These are phyloP conservation scores for Anadara kagoshimensis DNA, from an alignment of 1,140 invertebrate species.

Conservation along the genomic window DNA sequence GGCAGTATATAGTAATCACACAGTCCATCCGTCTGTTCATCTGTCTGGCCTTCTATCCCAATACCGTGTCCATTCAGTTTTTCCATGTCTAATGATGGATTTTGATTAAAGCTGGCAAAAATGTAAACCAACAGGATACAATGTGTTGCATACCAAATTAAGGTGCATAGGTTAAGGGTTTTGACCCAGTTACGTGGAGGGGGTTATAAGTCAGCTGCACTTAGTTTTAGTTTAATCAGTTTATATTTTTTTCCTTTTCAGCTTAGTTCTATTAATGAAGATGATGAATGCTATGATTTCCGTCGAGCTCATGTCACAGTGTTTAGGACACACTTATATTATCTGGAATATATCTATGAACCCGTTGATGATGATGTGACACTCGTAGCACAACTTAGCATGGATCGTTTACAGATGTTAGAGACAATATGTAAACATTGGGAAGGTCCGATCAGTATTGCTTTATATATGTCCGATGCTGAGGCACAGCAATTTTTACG, in stretches of 20 bases:
- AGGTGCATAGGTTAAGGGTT: no score
- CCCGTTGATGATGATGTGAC: conserved; percentile 83
- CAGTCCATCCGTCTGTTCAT: no score
- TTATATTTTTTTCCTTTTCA: conserved; percentile 7
- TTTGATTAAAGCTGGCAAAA: no score
- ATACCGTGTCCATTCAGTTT: no score
- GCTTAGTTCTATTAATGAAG: conserved; percentile 73
- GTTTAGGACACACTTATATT: conserved; percentile 90
- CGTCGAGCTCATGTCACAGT: conserved; percentile 81
- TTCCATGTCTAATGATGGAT: no score
- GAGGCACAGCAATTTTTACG: conserved; percentile 89
- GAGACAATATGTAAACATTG: conserved; percentile 91
- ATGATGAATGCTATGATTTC: conserved; percentile 88
- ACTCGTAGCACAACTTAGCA: conserved; percentile 90
- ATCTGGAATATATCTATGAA: conserved; percentile 87
- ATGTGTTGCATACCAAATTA: no score
- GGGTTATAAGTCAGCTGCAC: no score
- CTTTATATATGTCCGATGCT: conserved; percentile 91
- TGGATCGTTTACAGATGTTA: conserved; percentile 90
- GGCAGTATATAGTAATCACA: no score
- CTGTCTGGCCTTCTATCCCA: no score
- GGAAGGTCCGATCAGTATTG: conserved; percentile 91
- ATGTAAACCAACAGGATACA: no score
- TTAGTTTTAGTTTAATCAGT: no score
- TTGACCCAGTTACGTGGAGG: no score